Percentiles rank a stretch among this genome's conserved stretches.
Evolutionary conservation across 2,797 vertebrate genomes (phyloP).

Genomic region (Pangasius krempfi): DNA sequence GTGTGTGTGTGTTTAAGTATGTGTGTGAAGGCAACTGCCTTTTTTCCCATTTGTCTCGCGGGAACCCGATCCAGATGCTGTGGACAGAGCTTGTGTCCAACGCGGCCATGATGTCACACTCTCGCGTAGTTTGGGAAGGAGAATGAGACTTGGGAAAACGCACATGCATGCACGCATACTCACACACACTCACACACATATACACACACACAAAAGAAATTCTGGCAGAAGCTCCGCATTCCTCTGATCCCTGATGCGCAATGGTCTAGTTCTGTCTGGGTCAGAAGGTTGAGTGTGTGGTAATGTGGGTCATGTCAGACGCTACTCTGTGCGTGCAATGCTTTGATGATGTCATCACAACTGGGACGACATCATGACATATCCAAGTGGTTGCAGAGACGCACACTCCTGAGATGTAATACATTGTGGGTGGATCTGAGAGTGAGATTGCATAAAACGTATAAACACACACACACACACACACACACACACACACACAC

Average conservation of each 20-base stretch:
- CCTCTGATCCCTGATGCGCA: constrained; percentile 51
- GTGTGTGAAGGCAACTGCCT: constrained; percentile 35
- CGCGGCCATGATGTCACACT: constrained; percentile 48
- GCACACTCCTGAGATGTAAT: constrained; percentile 27
- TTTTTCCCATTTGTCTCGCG: constrained; percentile 52
- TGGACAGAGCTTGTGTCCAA: constrained; percentile 42
- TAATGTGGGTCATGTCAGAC: constrained; percentile 39
- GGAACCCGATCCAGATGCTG: constrained; percentile 39
- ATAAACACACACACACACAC: constrained; percentile 4
- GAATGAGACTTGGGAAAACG: constrained; percentile 38
- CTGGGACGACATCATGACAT: constrained; percentile 48
- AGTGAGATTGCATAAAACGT: constrained; percentile 32
- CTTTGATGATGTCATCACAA: constrained; percentile 52
- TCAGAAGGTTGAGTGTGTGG: constrained; percentile 48
- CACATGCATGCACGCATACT: constrained; percentile 6
- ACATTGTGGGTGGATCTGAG: constrained; percentile 37
- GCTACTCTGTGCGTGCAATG: constrained; percentile 14
- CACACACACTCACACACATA: constrained; percentile 25
- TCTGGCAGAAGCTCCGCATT: constrained; percentile 53
- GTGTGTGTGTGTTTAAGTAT: constrained; percentile 11
- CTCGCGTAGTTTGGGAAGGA: constrained; percentile 37
- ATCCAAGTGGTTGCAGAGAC: constrained; percentile 30
- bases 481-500: constrained; percentile 3
- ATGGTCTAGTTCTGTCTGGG: constrained; percentile 48
- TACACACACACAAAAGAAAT: constrained; percentile 38